Conservation (phyloP, 2,113 vertebrate genomes). For the Canis aureus region DNA sequence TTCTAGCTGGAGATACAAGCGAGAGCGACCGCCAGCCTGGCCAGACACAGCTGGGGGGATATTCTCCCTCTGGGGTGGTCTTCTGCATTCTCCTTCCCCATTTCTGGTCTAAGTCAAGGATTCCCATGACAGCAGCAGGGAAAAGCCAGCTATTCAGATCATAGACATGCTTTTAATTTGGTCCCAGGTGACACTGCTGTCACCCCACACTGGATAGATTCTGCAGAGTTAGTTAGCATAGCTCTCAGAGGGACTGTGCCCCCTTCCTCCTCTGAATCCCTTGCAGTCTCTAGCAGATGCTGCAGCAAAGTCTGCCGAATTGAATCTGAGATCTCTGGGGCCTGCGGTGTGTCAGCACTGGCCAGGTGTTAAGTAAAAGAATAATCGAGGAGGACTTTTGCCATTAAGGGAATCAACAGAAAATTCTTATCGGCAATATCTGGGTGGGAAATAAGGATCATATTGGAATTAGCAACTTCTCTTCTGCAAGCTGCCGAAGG, state of each 20-base stretch:
- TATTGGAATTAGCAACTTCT: background rate
- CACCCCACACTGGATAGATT: background rate
- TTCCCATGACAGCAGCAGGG: background rate
- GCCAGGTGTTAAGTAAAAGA: background rate
- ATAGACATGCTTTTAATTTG: background rate
- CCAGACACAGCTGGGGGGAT: rapidly evolving
- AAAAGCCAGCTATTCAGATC: background rate
- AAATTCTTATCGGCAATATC: background rate
- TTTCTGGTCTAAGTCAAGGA: background rate
- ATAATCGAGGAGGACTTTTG: background rate
- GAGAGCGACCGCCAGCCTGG: rapidly evolving
- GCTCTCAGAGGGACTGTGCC: background rate
- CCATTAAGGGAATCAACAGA: background rate
- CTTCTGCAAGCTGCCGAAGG: background rate
- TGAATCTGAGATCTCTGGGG: background rate
- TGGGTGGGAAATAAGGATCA: background rate
- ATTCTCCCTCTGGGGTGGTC: background rate
- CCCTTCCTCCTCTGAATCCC: background rate
- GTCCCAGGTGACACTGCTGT: background rate
- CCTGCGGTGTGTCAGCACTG: background rate
- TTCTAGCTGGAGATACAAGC: background rate
- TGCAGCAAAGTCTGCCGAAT: background rate
- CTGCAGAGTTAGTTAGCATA: background rate
- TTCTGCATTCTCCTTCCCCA: background rate
- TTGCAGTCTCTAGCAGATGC: background rate